These are phyloP conservation scores for Schizaphis graminum DNA, from an alignment of 2,888 invertebrate species.

Conservation along the genomic window DNA sequence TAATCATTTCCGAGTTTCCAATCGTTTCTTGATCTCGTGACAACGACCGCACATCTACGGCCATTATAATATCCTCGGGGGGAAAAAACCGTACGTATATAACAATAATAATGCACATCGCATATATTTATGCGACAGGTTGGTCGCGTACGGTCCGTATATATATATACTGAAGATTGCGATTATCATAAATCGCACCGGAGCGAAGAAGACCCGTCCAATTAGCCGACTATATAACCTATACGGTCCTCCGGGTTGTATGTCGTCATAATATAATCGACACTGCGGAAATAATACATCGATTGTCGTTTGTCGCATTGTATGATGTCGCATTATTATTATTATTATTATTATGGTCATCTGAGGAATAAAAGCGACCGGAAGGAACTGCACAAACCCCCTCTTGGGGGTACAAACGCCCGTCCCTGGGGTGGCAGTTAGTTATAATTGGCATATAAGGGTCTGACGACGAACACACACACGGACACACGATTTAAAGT, in stretches of 20 bases:
- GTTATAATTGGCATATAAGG: slow-evolving; percentile 65
- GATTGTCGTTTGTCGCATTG: slow-evolving; percentile 62
- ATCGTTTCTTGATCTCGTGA: not conserved
- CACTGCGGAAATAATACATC: slow-evolving; percentile 60
- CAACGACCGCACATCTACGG: not conserved
- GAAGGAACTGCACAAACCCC: slow-evolving; percentile 44
- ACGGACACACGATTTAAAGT: slow-evolving; percentile 41
- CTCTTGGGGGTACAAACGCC: not conserved
- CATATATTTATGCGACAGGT: not conserved
- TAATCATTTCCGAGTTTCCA: not conserved
- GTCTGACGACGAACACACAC: not conserved
- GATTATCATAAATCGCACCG: slow-evolving; percentile 56
- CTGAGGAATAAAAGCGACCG: slow-evolving; percentile 52
- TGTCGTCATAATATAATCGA: slow-evolving; percentile 13
- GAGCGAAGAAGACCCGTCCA: slow-evolving; percentile 48
- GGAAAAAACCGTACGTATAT: not conserved
- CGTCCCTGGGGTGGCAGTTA: slow-evolving; percentile 65
- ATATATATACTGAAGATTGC: not conserved
- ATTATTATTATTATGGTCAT: slow-evolving; percentile 45
- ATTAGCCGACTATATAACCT: slow-evolving; percentile 34
- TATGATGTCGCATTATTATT: not conserved
- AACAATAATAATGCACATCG: not conserved
- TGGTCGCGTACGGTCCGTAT: not conserved
- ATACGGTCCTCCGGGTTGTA: slow-evolving; percentile 17
- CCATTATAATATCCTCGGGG: not conserved